Base-by-base conservation (phyloP, 1,140 invertebrate species). In the Ridgeia piscesae region DNA sequence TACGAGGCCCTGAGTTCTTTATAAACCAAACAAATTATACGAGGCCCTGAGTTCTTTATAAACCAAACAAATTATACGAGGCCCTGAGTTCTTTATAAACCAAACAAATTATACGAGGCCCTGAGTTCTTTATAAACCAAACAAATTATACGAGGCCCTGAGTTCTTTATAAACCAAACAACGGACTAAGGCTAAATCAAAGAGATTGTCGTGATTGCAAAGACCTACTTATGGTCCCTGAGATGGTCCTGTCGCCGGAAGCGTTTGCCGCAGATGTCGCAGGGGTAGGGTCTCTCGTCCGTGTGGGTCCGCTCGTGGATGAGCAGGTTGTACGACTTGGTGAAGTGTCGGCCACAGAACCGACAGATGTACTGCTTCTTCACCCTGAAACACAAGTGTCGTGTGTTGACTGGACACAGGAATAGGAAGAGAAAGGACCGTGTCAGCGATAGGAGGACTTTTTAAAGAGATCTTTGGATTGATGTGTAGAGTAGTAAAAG, bases 271-370 rank as follows among this genome's bases (percentile, higher is more conserved):
- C 99, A 99, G 94, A 99, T 99, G 96, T 99, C 99, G 96, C 99
- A 99, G 35, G 98, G 98, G 95, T 99, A 99, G 0, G 99, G 99
- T 92, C 99, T 96, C 96, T 99, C 99, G 96, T 99, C 98, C 17
- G 99, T 99, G 95, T 99, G 99, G 1, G 99, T 99, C 93, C 99
- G 96, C 95, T 99, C 99, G 96, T 99, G 99, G 93, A 99, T 99
- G 91, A 99, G 97, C 94, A 99, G 96, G 96, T 99, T 99, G 96
- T 99, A 99, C 17, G 98, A 98, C 96, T 99, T 99, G 42, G 99
- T 99, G 96, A 99, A 99, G 94, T 99, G 98, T 17, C 99, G 97
- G 95, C 98, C 98, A 96, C 99, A 99, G 96, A 98, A 99, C 96
- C 99, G 98, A 96, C 99, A 99, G 94, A 99, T 99, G 95, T 99